phyloP scores from a whole-genome alignment of 2,797 vertebrate species.

The Falco columbarius region DNA sequence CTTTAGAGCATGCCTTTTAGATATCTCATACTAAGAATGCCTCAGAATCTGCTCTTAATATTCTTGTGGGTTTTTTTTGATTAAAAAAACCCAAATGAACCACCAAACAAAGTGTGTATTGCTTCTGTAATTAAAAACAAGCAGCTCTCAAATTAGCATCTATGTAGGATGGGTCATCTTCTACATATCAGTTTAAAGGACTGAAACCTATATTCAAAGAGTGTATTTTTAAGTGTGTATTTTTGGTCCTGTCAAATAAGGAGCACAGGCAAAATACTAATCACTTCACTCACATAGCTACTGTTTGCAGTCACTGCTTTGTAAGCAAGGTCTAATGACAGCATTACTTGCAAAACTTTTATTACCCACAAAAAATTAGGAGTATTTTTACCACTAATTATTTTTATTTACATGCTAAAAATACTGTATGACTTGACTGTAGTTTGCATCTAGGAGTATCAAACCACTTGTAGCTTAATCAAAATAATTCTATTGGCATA shows the following conservation, averaged over 20 bases:
- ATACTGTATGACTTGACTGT: neutral
- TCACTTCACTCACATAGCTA: neutral
- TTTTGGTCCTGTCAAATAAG: neutral
- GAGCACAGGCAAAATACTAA: neutral
- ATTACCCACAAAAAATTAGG: neutral
- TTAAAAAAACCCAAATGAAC: neutral
- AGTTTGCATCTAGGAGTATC: neutral
- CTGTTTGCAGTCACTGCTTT: neutral
- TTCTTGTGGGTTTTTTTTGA: neutral
- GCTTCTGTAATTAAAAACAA: conserved; percentile 14
- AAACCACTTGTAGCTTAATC: neutral
- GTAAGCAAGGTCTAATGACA: neutral
- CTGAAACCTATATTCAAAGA: neutral
- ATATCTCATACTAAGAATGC: neutral
- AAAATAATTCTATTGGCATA: neutral
- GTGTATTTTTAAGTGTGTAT: conserved; percentile 1
- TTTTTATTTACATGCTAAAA: neutral
- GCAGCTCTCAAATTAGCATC: conserved; percentile 25
- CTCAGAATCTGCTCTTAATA: neutral
- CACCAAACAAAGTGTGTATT: neutral
- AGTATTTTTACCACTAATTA: neutral
- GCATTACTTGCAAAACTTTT: neutral
- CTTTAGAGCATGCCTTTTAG: neutral
- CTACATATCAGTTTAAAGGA: neutral
- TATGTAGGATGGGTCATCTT: neutral